Evolutionary conservation across 2,888 invertebrate species (phyloP).

Genomic region (Synergus itoensis): DNA sequence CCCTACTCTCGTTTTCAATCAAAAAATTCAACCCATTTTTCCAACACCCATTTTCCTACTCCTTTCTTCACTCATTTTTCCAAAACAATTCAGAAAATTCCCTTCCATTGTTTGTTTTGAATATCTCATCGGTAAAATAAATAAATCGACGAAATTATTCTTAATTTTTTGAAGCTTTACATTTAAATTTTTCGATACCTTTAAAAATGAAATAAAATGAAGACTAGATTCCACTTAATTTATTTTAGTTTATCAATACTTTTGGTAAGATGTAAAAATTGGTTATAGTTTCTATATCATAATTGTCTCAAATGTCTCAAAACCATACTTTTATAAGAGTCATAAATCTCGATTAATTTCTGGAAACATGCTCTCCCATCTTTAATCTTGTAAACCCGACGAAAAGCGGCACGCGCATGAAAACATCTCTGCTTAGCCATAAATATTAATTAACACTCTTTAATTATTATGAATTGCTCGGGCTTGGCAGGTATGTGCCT

Average conservation of each 20-base stretch:
- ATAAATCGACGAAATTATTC: too few relatives aligned
- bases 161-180: too few relatives aligned
- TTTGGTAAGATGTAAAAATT: not conserved
- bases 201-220: too few relatives aligned
- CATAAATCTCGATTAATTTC: conserved; percentile 16
- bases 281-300: not conserved
- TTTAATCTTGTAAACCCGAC: conserved; percentile 35
- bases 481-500: not conserved
- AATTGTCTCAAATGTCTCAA: not conserved
- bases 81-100: too few relatives aligned
- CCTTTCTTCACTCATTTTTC: too few relatives aligned
- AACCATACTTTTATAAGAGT: not conserved
- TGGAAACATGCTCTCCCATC: conserved; percentile 15
- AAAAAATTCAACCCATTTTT: too few relatives aligned
- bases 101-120: too few relatives aligned
- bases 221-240: not conserved
- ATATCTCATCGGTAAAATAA: too few relatives aligned
- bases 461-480: conserved; percentile 27
- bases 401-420: conserved; percentile 27
- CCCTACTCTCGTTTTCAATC: too few relatives aligned
- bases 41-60: too few relatives aligned
- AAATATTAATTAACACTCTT: conserved; percentile 26
- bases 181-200: too few relatives aligned
- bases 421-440: conserved; percentile 14
- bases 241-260: not conserved